Evolutionary conservation across 2,888 invertebrate genomes (phyloP).

Genomic region (Noctuana brunneofusca): DNA sequence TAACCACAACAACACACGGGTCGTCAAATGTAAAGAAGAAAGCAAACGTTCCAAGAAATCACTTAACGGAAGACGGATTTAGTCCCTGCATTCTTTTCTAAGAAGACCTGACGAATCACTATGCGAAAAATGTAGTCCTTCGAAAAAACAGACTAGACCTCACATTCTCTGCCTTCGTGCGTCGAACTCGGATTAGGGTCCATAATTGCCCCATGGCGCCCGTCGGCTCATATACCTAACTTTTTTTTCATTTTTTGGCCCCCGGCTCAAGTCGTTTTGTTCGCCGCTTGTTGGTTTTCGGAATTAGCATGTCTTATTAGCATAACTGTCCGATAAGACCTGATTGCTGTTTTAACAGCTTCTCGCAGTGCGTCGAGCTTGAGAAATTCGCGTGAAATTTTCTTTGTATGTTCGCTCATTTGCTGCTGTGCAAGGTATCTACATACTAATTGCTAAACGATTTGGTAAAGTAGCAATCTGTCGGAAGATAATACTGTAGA

Average conservation of each 20-base stretch:
- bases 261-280: slow-evolving; percentile 58
- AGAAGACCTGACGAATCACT: slow-evolving; percentile 46
- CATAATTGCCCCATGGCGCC: slow-evolving; percentile 79
- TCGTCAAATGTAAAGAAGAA: not conserved
- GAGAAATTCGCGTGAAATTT: slow-evolving; percentile 31
- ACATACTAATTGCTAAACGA: slow-evolving; percentile 1
- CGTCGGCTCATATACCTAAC: slow-evolving; percentile 60
- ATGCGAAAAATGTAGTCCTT: slow-evolving; percentile 55
- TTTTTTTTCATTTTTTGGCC: slow-evolving; percentile 69
- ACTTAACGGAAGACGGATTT: not conserved
- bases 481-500: not conserved
- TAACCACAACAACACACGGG: no score
- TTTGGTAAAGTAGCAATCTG: not conserved
- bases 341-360: slow-evolving; percentile 76
- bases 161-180: slow-evolving; percentile 27
- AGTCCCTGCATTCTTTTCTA: slow-evolving; percentile 42
- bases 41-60: slow-evolving; percentile 5
- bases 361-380: slow-evolving; percentile 29
- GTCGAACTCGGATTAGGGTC: slow-evolving; percentile 39
- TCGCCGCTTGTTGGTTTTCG: slow-evolving; percentile 79
- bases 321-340: slow-evolving; percentile 76
- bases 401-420: not conserved
- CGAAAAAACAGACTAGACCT: slow-evolving; percentile 49
- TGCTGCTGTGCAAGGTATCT: no score
- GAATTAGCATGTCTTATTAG: slow-evolving; percentile 83